A percentile compares a stretch with the other conserved stretches of the same genome.
These are phyloP conservation scores for Rhynchomys soricoides DNA, from an alignment of 2,113 vertebrate species.

Conservation along the genomic window DNA sequence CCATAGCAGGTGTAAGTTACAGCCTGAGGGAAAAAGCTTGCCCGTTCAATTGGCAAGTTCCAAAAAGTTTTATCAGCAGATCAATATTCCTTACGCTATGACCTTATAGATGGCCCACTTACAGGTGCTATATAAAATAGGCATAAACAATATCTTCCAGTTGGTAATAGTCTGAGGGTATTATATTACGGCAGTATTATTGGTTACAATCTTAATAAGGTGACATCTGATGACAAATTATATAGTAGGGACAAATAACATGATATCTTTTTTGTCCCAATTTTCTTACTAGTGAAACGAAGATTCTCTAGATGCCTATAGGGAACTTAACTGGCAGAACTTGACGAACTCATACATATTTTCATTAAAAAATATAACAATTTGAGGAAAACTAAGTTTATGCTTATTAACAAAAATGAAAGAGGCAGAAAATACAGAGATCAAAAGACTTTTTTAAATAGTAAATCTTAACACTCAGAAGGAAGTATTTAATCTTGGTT, in stretches of 20 bases:
- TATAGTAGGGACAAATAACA: conserved; percentile 3
- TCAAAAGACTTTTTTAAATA: neutral
- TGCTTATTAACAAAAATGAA: neutral
- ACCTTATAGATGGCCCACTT: neutral
- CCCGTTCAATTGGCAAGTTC: neutral
- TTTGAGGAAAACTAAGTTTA: neutral
- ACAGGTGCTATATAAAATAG: neutral
- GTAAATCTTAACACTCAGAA: conserved; percentile 53
- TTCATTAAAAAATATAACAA: conserved; percentile 44
- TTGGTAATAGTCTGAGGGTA: conserved; percentile 12
- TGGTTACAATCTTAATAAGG: neutral
- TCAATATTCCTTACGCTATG: neutral
- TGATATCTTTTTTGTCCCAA: neutral
- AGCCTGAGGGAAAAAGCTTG: neutral
- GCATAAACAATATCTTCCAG: neutral
- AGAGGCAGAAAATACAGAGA: neutral
- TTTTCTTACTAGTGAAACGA: conserved; percentile 44
- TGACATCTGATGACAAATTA: neutral
- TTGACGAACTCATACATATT: neutral
- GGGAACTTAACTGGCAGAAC: neutral
- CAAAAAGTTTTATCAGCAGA: neutral
- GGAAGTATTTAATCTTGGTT: conserved; percentile 8
- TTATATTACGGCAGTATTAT: neutral
- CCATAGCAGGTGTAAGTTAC: neutral
- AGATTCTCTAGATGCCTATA: neutral